Base-by-base conservation (phyloP, 2,797 vertebrate genomes). In the Myoxocephalus aenaeus region DNA sequence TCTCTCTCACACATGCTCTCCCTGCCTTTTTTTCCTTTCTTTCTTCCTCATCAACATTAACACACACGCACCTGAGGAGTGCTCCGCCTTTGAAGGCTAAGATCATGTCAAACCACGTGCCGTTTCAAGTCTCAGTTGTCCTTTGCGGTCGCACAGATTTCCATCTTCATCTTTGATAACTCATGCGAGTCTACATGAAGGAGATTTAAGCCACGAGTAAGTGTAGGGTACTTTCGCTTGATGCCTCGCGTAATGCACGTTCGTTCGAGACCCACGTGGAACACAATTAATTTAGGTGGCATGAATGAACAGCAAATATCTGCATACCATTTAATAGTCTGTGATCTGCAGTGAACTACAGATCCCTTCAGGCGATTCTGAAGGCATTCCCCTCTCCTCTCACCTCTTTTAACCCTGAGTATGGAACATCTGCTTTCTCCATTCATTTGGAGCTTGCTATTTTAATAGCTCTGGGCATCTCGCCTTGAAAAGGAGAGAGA, bases 351-450 rank as follows among this genome's bases (percentile, higher is more conserved):
- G 38, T 79, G 63, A 90, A 87, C 81, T 86, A 84, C 88, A 90
- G 75, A 63, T 91, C 77, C 85, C 88, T 86, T 59, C 76, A 79
- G 79, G 82, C 65, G 34, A 83, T 84, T 90, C 85, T 86, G 51
- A 87, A 85, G 85, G 84, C 90, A 88, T 88, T 86, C 76, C 87
- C 85, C 65, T 80, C 78, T 80, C 71, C 89, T 78, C 86, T 94
- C 91, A 94, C 92, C 93, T 92, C 90, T 88, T 82, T 92, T 93
- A 93, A 94, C 93, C 93, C 85, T 46, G 77, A 87, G 80, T 68
- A 77, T 61, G 78, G 88, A 93, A 92, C 93, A 94, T 93, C 92
- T 94, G 93, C 89, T 93, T 93, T 93, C 87, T 83, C 86, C 85
- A 93, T 94, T 94, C 86, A 91, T 70, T 76, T 70, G 61, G 70